Evolutionary conservation across 2,888 invertebrate genomes (phyloP), one percentile per base, ranked within the genome.

Genomic region (Endomychus coccineus): DNA sequence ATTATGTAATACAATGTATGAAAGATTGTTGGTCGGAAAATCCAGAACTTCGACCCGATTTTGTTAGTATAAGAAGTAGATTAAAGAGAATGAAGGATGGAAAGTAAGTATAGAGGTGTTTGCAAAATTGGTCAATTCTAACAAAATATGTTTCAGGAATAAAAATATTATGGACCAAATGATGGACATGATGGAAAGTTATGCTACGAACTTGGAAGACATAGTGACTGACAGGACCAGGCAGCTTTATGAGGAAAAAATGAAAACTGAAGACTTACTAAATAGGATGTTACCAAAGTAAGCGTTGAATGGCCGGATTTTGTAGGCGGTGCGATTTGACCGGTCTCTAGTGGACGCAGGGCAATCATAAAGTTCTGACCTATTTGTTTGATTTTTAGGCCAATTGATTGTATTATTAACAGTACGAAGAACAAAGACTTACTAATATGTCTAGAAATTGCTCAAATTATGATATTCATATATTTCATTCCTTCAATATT

Each of bases 121-220:
- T 7, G n/a, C 17, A 7, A 14, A 16, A 17, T 12, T 12, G n/a
- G 9, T 11, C 27, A 16, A 10, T 27, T 27, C 29, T 19, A 19
- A 19, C n/a, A 19, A 19, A 19, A 2, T 16, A 35, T 24, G 3
- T 53, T 64, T 30, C 56, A 87, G 87, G 60, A 83, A 79, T 56
- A 78, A 83, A 55, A 91, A 91, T 62, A 89, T 92, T 52, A 88
- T 92, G 88, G 92, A 94, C 67, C 90, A 92, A 74, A 91, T 94
- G 89, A 90, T 94, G 83, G 84, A 87, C 54, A 91, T 92, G 88
- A 91, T 94, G 91, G 94, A 91, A 65, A 90, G 88, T 59, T 92
- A 95, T 67, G 90, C 92, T 39, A 86, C 88, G 66, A 88, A 94
- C 71, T 78, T 94, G 68, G 94, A 94, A 69, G 90, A 90, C 66